Evolutionary conservation across 2,797 vertebrate genomes (phyloP), one percentile per base, ranked within the genome.

Genomic region (Leptodactylus fallax): DNA sequence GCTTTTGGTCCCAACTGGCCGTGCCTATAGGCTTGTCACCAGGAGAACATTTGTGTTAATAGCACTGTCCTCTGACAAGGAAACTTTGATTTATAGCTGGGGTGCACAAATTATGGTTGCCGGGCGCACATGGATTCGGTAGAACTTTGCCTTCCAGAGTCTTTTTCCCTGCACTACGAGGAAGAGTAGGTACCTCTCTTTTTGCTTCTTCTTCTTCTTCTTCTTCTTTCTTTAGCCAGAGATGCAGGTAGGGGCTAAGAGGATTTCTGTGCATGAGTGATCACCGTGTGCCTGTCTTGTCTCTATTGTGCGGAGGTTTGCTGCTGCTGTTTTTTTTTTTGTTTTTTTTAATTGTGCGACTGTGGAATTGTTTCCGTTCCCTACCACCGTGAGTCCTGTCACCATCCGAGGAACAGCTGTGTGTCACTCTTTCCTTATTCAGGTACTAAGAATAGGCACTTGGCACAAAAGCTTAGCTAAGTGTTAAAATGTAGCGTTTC

Each of bases 111-210:
- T 95, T 95, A 98, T 97, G 96, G 95, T 98, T 94, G 95, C 95
- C 95, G 96, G 94, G 94, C 95, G 96, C 97, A 96, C 96, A 99
- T 99, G 98, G 98, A 99, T 97, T 97, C 97, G 95, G 97, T 98
- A 98, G 98, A 98, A 98, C 97, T 97, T 95, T 97, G 96, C 91
- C 95, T 98, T 93, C 96, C 97, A 92, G 97, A 99, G 95, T 97
- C 97, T 97, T 97, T 98, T 96, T 96, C 97, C 94, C 96, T 98
- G 96, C 98, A 98, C 97, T 98, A 98, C 97, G 97, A 98, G 95
- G 97, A 98, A 97, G 97, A 99, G 98, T 99, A 98, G 97, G 98
- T 99, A 98, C 96, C 97, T 96, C 96, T 71, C 36, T 79, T 6
- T 79, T n/a, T 58, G 4, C 56, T 0, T 74, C 80, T 86, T 87